Percentiles rank a stretch among this genome's conserved stretches.
These are phyloP conservation scores for Cremastinae sp. DNA, from an alignment of 2,888 invertebrate species.

Conservation along the genomic window DNA sequence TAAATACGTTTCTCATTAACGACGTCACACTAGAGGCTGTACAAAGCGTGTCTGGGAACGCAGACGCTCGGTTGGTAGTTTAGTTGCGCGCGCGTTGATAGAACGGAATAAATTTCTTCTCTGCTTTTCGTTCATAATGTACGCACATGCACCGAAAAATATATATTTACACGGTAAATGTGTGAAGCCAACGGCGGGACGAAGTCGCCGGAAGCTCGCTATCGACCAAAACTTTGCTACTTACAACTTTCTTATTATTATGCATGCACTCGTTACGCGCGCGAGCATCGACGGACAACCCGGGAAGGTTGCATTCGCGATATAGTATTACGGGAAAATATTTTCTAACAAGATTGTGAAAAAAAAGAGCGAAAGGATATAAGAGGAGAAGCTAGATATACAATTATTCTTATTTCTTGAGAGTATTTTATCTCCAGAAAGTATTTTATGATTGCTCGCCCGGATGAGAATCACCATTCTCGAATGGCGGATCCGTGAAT, in stretches of 20 bases:
- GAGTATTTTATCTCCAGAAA: slow-evolving; percentile 36
- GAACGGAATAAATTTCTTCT: slow-evolving; percentile 58
- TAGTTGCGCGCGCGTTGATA: slow-evolving; percentile 32
- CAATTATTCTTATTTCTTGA: slow-evolving; percentile 12
- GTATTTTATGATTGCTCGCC: slow-evolving; percentile 45
- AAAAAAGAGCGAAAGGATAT: slow-evolving; percentile 1
- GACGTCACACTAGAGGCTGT: slow-evolving; percentile 64
- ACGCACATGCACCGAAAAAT: neutral
- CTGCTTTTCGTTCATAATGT: slow-evolving; percentile 34
- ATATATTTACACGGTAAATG: neutral
- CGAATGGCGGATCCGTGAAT: slow-evolving; percentile 41
- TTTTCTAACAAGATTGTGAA: slow-evolving; percentile 21
- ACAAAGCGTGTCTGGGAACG: slow-evolving; percentile 74
- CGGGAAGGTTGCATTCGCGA: slow-evolving; percentile 24
- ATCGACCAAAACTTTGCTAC: slow-evolving; percentile 56
- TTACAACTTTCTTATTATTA: slow-evolving; percentile 48
- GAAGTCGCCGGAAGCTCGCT: slow-evolving; percentile 33
- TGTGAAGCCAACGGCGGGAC: too few relatives aligned
- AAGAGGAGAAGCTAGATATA: too few relatives aligned
- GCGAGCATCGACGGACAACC: slow-evolving; percentile 15
- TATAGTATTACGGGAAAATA: slow-evolving; percentile 14
- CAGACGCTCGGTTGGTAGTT: slow-evolving; percentile 62
- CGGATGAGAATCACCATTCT: slow-evolving; percentile 33
- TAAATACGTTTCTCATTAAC: slow-evolving; percentile 72
- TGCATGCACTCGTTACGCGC: slow-evolving; percentile 9